phyloP scores from a whole-genome alignment of 2,113 vertebrate species.

The Globicephala melas region DNA sequence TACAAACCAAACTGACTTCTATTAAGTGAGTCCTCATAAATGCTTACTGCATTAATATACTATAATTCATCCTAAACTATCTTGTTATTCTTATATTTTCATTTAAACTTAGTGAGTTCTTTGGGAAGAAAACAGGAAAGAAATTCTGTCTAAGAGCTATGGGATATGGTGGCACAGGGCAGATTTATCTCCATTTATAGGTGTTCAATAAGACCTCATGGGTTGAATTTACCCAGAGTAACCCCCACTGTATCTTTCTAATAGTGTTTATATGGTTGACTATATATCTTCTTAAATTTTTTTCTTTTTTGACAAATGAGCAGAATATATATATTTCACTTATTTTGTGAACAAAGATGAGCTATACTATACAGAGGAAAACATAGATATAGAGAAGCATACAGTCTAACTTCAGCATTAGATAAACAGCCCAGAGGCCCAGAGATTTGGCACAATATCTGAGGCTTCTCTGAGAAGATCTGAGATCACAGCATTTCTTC shows the following conservation, averaged over 20 bases:
- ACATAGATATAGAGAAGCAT: not conserved
- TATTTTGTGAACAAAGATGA: constrained; percentile 27
- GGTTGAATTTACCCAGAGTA: constrained; percentile 4
- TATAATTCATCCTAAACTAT: not conserved
- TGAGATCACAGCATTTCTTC: constrained; percentile 45
- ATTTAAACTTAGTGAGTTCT: not conserved
- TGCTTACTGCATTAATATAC: not conserved
- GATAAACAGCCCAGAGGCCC: constrained; percentile 45
- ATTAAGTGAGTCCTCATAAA: not conserved
- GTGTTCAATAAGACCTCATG: not conserved
- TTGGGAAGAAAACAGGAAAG: not conserved
- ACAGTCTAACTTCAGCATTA: not conserved
- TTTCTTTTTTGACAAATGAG: not conserved
- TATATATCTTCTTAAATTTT: not conserved
- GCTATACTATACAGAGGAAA: not conserved
- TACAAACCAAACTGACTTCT: not conserved
- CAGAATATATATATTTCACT: not conserved
- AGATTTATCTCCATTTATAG: constrained; percentile 38
- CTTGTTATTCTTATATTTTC: not conserved
- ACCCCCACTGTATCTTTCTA: not conserved
- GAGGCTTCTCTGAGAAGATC: constrained; percentile 17
- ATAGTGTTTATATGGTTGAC: not conserved
- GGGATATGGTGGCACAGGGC: not conserved
- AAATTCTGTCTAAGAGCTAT: not conserved
- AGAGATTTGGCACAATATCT: constrained; percentile 49